Evolutionary conservation across 2,113 vertebrate genomes (phyloP).

Genomic region (Bos javanicus): DNA sequence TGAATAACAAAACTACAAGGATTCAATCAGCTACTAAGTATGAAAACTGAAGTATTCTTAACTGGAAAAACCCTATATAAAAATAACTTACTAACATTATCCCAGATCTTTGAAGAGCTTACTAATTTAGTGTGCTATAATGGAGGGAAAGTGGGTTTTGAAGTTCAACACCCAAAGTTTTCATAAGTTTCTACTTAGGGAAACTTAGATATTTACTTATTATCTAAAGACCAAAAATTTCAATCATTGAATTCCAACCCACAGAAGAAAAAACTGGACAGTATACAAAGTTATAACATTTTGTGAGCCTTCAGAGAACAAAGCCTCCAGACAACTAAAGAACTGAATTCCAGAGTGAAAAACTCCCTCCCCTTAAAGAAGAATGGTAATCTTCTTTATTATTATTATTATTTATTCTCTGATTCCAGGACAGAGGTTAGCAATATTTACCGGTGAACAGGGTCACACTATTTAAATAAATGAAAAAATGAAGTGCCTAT

Average conservation of each 20-base stretch:
- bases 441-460: neutral
- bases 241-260: neutral
- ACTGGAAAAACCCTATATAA: neutral
- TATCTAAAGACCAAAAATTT: neutral
- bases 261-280: neutral
- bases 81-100: constrained; percentile 21
- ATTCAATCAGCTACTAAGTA: constrained; percentile 27
- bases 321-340: neutral
- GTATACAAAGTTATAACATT: neutral
- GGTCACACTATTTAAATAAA: neutral
- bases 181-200: neutral
- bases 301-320: neutral
- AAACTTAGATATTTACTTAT: neutral
- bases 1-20: constrained; percentile 13
- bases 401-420: neutral
- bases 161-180: neutral
- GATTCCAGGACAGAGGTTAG: neutral
- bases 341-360: neutral
- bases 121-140: neutral
- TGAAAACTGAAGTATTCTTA: constrained; percentile 45
- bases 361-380: neutral
- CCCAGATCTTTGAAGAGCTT: neutral
- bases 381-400: neutral
- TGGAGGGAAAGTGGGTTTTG: neutral
- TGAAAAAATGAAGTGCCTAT: neutral